phyloP scores from a whole-genome alignment of 2,797 vertebrate genomes.

The Melanotaenia pygmaea region DNA sequence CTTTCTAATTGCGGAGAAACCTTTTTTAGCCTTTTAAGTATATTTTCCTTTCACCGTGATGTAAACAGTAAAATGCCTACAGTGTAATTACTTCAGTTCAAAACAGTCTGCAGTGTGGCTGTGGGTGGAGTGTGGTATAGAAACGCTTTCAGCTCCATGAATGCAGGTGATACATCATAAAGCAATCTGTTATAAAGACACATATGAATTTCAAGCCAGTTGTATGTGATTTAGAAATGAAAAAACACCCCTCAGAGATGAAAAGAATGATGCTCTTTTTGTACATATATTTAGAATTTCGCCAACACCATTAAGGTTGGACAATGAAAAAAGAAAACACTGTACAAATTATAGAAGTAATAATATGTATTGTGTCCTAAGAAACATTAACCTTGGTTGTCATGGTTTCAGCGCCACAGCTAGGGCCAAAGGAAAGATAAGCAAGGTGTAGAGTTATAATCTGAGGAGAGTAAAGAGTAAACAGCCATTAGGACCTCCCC shows the following conservation, averaged over 20 bases:
- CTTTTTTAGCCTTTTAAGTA: conserved; percentile 12
- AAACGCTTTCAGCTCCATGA: conserved; percentile 27
- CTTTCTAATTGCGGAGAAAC: conserved; percentile 18
- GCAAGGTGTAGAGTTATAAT: not conserved
- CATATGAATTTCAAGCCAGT: not conserved
- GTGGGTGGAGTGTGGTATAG: conserved; percentile 27
- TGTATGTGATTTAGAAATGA: not conserved
- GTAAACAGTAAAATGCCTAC: conserved; percentile 15
- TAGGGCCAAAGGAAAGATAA: not conserved
- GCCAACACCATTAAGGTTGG: not conserved
- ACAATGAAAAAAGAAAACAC: not conserved
- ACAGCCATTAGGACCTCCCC: not conserved
- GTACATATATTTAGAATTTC: not conserved
- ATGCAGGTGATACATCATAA: conserved; percentile 20
- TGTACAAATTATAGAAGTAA: not conserved
- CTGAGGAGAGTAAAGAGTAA: not conserved
- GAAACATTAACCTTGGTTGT: not conserved
- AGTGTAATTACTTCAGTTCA: conserved; percentile 38
- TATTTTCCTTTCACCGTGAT: conserved; percentile 28
- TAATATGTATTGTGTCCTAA: not conserved
- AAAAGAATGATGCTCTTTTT: not conserved
- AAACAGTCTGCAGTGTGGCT: conserved; percentile 34
- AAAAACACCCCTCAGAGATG: not conserved
- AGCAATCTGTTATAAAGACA: conserved; percentile 17
- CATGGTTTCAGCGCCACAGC: not conserved